Conservation (phyloP, 2,888 invertebrate genomes). For the Aleiodes leptofemur region DNA sequence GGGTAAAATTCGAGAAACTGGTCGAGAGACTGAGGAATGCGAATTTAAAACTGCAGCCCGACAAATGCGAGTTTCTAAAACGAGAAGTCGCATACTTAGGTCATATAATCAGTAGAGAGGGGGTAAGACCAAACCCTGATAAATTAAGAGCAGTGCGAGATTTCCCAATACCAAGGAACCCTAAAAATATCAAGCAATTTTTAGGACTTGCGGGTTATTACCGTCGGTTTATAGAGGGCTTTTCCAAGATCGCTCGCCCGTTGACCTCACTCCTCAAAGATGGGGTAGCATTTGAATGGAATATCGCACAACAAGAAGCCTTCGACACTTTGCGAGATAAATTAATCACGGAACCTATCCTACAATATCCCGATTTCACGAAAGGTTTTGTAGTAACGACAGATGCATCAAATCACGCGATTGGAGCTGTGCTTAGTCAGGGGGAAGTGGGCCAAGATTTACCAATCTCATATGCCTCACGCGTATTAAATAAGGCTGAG, state of each 20-base stretch:
- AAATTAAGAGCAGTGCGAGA: constrained; percentile 45
- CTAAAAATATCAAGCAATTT: constrained; percentile 46
- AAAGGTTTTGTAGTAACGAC: constrained; percentile 44
- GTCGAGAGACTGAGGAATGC: constrained; percentile 37
- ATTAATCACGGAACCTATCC: constrained; percentile 15
- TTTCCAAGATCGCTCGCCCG: constrained; percentile 47
- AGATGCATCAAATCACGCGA: constrained; percentile 41
- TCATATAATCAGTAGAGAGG: constrained; percentile 42
- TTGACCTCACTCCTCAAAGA: constrained; percentile 38
- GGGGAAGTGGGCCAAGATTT: constrained; percentile 57
- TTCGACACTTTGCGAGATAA: neutral
- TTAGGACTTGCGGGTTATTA: constrained; percentile 47
- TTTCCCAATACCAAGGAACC: constrained; percentile 42
- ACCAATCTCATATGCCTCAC: constrained; percentile 64
- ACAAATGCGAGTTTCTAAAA: constrained; percentile 48
- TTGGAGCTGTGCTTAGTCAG: constrained; percentile 58
- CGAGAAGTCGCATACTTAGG: constrained; percentile 36
- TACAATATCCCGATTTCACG: no score
- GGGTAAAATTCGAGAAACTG: constrained; percentile 39
- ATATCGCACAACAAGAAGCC: neutral
- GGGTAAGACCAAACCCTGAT: constrained; percentile 42
- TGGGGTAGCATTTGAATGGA: constrained; percentile 24
- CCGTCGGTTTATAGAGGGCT: constrained; percentile 43
- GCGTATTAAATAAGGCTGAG: constrained; percentile 60
- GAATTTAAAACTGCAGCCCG: constrained; percentile 39